Percentiles rank a stretch among this genome's conserved stretches.
Evolutionary conservation across 2,888 invertebrate genomes (phyloP).

Genomic region (Hypercompe scribonia): DNA sequence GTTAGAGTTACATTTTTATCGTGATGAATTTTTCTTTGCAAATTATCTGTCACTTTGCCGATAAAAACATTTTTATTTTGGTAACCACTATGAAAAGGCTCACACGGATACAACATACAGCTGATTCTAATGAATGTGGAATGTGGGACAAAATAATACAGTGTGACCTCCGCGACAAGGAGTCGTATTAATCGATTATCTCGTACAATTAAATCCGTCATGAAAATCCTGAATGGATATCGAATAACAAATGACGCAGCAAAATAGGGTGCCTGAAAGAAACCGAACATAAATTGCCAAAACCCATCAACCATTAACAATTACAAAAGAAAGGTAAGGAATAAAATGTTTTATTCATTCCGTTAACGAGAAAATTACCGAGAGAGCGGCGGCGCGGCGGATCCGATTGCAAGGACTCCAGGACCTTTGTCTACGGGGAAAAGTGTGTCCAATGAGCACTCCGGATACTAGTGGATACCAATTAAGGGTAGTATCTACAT

Average conservation of each 20-base stretch:
- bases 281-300: constrained; percentile 80
- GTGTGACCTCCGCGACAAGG: constrained; percentile 31
- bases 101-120: constrained; percentile 36
- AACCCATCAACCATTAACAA: constrained; percentile 85
- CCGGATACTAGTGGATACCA: constrained; percentile 74
- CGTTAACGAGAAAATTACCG: constrained; percentile 86
- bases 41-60: constrained; percentile 66
- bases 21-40: constrained; percentile 73
- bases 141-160: constrained; percentile 38
- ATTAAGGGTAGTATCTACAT: constrained; percentile 75
- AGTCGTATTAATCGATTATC: constrained; percentile 46
- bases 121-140: constrained; percentile 32
- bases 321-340: constrained; percentile 85
- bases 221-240: constrained; percentile 62
- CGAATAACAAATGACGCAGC: constrained; percentile 70
- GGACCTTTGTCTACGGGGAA: constrained; percentile 82
- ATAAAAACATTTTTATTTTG: constrained; percentile 60
- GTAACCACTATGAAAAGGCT: constrained; percentile 33
- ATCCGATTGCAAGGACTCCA: constrained; percentile 83
- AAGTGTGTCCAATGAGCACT: constrained; percentile 80
- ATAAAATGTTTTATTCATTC: constrained; percentile 87
- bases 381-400: constrained; percentile 78
- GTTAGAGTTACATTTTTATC: constrained; percentile 79
- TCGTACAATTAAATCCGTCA: constrained; percentile 56
- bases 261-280: constrained; percentile 69